Base-by-base conservation (phyloP, 2,888 invertebrate species). In the Apoderus coryli region DNA sequence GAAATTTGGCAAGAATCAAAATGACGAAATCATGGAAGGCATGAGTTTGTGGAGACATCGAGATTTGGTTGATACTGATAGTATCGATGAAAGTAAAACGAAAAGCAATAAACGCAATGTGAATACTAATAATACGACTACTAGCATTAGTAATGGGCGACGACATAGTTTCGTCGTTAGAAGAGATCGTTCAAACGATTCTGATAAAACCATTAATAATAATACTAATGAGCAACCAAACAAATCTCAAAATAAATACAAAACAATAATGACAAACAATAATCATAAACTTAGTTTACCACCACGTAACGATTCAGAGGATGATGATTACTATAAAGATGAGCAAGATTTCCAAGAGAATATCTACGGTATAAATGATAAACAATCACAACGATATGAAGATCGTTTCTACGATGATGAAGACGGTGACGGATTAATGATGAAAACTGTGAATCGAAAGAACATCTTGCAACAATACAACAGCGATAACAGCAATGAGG, bases 41-140 rank as follows among this genome's bases (percentile, higher is more conserved):
- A 85, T 85, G 84, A 74, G 82, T 0, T 61, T 85, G 31, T 85
- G 85, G 85, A 76, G 77, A 48, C 85, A 85, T 51, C 67, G 84
- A 16, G 84, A 85, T 43, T 64, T 85, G 36, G 81, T 85, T 1
- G 81, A 79, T 44, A n/a, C n/a, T n/a, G n/a, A n/a, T n/a, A n/a
- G n/a, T n/a, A 72, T 78, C 9, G 43, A 48, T 10, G 65, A 67
- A 10, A 65, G 67, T 40, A 65, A 63, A 37, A 61, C 61, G 23
- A 43, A 43, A 29, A n/a, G n/a, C n/a, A 47, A 45, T 24, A 44
- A 44, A 29, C 25, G 32, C 9, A 34, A 31, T 14, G n/a, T 33
- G 24, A 13, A 30, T 13, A 5, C 37, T 38, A 31, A 35, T 34
- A 12, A 42, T n/a, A 41, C 28, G n/a, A n/a, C n/a, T n/a, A n/a